A percentile compares a stretch with the other conserved stretches of the same genome.
Evolutionary conservation across 2,797 vertebrate species (phyloP).

Genomic region (Gorsachius magnificus): DNA sequence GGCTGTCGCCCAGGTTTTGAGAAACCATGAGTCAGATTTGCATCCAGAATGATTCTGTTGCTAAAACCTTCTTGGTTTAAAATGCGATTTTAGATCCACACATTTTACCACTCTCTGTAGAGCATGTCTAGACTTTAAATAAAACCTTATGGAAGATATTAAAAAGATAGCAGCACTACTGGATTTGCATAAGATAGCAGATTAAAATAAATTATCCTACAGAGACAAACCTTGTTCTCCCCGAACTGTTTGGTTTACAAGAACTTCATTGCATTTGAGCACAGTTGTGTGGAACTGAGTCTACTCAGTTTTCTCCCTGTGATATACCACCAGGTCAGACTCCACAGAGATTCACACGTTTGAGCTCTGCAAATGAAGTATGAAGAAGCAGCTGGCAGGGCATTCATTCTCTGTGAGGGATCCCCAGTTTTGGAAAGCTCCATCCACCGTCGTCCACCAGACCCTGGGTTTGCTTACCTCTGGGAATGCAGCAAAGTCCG

Average conservation of each 20-base stretch:
- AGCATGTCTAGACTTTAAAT: background rate
- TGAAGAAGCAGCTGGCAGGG: background rate
- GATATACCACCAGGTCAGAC: background rate
- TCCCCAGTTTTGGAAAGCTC: background rate
- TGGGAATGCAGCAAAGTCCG: rapidly evolving
- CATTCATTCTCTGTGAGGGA: background rate
- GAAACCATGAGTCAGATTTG: background rate
- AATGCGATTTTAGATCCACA: background rate
- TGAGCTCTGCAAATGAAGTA: slow-evolving; percentile 9
- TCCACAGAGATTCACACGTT: background rate
- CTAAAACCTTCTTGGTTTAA: background rate
- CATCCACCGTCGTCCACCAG: background rate
- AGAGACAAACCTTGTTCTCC: background rate
- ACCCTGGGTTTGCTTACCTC: background rate
- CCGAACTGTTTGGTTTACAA: background rate
- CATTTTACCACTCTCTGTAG: background rate
- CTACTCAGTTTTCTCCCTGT: background rate
- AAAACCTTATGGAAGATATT: background rate
- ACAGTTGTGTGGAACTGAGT: background rate
- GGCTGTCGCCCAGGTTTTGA: background rate
- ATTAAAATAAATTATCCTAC: background rate
- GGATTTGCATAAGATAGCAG: background rate
- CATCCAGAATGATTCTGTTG: background rate
- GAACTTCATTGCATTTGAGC: background rate
- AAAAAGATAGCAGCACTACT: background rate